phyloP scores from a whole-genome alignment of 1,140 invertebrate genomes.

The Chlorops oryzae region DNA sequence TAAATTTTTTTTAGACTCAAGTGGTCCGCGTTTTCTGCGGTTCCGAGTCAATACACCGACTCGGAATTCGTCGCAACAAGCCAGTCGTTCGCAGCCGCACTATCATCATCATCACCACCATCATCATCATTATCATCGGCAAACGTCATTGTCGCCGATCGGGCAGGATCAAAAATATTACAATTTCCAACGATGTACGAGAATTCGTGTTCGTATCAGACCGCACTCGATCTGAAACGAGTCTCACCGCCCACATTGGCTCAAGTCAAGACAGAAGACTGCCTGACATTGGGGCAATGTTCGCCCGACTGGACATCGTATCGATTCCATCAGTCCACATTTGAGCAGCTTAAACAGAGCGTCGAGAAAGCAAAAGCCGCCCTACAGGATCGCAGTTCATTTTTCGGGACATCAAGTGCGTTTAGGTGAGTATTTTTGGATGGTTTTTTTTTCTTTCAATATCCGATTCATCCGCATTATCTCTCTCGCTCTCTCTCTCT shows the following conservation, averaged over 20 bases:
- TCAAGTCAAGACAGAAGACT: conserved; percentile 57
- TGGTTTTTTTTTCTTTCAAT: background rate
- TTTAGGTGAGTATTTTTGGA: conserved; percentile 31
- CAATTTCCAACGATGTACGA: conserved; percentile 68
- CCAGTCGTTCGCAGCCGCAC: too few species aligned
- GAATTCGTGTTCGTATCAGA: conserved; percentile 82
- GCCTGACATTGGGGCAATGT: conserved; percentile 48
- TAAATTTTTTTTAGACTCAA: conserved; percentile 30
- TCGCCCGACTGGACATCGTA: conserved; percentile 66
- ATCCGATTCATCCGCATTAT: background rate
- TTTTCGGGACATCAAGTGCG: conserved; percentile 44
- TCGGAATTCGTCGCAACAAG: too few species aligned
- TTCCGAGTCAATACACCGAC: too few species aligned
- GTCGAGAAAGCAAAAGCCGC: conserved; percentile 84
- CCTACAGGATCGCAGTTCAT: conserved; percentile 54
- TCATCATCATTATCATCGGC: conserved; percentile 21
- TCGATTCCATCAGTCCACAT: conserved; percentile 70
- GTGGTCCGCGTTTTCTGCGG: too few species aligned
- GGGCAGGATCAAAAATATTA: conserved; percentile 29
- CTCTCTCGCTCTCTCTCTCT: background rate
- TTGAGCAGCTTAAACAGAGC: conserved; percentile 81
- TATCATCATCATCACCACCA: too few species aligned
- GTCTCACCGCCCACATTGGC: conserved; percentile 50
- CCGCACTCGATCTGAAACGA: conserved; percentile 75
- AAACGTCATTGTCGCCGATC: conserved; percentile 18